Percentiles rank a stretch among this genome's conserved stretches.
These are phyloP conservation scores for Aphelocoma coerulescens DNA, from an alignment of 2,113 vertebrate genomes.

Conservation along the genomic window DNA sequence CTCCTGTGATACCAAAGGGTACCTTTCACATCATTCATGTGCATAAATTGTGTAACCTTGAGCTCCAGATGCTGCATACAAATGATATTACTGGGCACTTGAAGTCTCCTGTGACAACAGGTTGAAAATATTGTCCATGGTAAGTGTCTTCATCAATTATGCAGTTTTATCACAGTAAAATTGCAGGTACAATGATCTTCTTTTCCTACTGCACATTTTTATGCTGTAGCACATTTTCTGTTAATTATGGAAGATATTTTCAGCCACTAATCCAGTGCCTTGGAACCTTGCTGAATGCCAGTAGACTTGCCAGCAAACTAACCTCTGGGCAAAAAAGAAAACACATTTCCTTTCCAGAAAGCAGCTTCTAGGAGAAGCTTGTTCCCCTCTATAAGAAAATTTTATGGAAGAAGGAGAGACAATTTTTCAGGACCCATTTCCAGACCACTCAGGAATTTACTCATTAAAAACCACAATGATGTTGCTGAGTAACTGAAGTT, in stretches of 20 bases:
- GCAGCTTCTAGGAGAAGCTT: neutral
- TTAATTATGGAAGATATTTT: neutral
- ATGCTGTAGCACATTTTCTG: neutral
- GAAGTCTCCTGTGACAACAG: neutral
- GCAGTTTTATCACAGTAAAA: neutral
- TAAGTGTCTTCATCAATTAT: neutral
- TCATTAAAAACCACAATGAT: neutral
- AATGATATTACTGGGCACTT: neutral
- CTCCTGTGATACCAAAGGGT: neutral
- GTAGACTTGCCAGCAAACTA: neutral
- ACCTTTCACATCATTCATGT: neutral
- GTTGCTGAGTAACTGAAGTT: neutral
- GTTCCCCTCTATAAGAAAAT: neutral
- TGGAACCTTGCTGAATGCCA: neutral
- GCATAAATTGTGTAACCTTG: neutral
- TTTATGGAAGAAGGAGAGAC: neutral
- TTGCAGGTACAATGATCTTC: neutral
- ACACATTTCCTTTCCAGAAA: neutral
- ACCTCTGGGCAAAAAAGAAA: neutral
- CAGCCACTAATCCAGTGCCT: neutral
- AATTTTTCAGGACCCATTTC: neutral
- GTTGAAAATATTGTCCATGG: neutral
- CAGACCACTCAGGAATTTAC: neutral
- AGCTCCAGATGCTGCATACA: neutral
- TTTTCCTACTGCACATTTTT: neutral